A percentile compares a stretch with the other conserved stretches of the same genome.
phyloP scores from a whole-genome alignment of 2,113 vertebrate genomes.

The Pachypanchax playfairii region DNA sequence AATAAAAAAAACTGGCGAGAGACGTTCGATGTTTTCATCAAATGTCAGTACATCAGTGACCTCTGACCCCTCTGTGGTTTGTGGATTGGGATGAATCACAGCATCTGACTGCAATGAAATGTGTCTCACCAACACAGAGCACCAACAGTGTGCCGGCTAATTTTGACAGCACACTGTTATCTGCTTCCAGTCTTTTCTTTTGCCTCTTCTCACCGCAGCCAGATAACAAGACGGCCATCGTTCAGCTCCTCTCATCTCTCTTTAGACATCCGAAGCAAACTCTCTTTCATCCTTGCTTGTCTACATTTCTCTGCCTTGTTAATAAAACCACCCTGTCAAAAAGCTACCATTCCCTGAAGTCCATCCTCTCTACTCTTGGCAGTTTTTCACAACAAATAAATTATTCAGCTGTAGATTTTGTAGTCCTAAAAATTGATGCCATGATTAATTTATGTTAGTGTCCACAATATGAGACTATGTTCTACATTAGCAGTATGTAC shows the following conservation, averaged over 20 bases:
- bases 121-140: conserved; percentile 19
- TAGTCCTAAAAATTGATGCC: conserved; percentile 52
- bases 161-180: conserved; percentile 31
- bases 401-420: conserved; percentile 68
- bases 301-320: conserved; percentile 40
- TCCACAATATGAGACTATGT: conserved; percentile 20
- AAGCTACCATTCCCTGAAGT: conserved; percentile 45
- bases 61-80: conserved; percentile 51
- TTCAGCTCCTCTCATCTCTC: conserved; percentile 51
- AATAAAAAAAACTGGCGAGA: not conserved
- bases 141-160: conserved; percentile 9
- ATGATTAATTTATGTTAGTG: conserved; percentile 64
- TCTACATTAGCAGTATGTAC: conserved; percentile 24
- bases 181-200: conserved; percentile 16
- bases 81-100: conserved; percentile 38
- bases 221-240: conserved; percentile 49
- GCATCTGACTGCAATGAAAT: conserved; percentile 44
- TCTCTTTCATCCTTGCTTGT: conserved; percentile 61
- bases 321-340: conserved; percentile 55
- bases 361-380: conserved; percentile 32
- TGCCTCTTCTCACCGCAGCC: conserved; percentile 8
- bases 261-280: conserved; percentile 42
- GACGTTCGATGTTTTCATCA: conserved; percentile 30
- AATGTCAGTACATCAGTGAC: conserved; percentile 55
- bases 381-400: conserved; percentile 59